Base-by-base conservation (phyloP, 2,888 invertebrate genomes). In the Amiota communis region DNA sequence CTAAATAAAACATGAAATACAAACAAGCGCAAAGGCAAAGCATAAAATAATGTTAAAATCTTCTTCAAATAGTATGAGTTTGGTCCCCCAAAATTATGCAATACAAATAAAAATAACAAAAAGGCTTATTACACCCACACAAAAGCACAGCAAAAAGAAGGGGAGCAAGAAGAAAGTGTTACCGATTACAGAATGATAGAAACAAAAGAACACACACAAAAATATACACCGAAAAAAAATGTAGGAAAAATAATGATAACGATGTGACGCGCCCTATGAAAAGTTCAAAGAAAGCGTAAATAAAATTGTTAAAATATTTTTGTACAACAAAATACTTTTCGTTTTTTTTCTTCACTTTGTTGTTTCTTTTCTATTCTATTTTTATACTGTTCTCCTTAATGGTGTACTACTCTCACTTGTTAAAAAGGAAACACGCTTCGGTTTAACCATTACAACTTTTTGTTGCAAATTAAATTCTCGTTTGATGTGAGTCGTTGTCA, bases 281-380 rank as follows among this genome's bases (percentile, higher is more conserved):
- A 68, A 68, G 83, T 83, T 83, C 85, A 83, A 83, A 85, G 83
- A 81, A 81, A 83, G 85, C 81, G 85, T 79, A 83, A 83, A 83
- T 83, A 85, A 83, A 83, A 85, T 85, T 83, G 85, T 83, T 85
- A 85, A 79, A 82, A 83, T 83, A 84, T 78, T 79, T 65, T 73
- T 57, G 51, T 73, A 63, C 23, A 75, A 61, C 17, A 63, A 59
- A 74, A 72, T 67, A 73, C 51, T 59, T 63, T 63, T 11, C 48
- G n/a, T 47, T 48, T 0, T 12, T 46, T 63, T n/a, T 63, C 23
- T 15, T 2, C 8, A n/a, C n/a, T n/a, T n/a, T n/a, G n/a, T n/a
- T 13, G 63, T 53, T 8, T 17, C 6, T 8, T 63, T 48, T 15
- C 8, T 83, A 75, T 23, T 23, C 3, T 23, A 3, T 23, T 23